These are phyloP conservation scores for Cyclophora punctaria DNA, from an alignment of 2,888 invertebrate genomes.

Conservation along the genomic window DNA sequence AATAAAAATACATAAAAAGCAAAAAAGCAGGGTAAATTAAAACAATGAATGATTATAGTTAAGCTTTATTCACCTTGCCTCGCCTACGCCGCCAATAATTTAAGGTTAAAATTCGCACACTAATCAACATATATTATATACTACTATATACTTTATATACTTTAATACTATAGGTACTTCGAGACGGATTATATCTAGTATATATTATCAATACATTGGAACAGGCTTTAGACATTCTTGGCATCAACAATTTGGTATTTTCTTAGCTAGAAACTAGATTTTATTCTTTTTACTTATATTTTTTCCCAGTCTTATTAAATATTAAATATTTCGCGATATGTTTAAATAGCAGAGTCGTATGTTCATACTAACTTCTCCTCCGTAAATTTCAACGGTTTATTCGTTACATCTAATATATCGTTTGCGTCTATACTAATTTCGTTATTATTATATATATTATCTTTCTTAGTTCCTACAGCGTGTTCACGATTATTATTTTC, in stretches of 20 bases:
- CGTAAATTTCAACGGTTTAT: constrained; percentile 56
- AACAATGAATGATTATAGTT: constrained; percentile 1
- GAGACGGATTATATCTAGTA: constrained; percentile 14
- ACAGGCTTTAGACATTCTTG: not conserved
- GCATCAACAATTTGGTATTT: constrained; percentile 2
- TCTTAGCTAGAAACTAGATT: not conserved
- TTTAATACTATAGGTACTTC: constrained; percentile 7
- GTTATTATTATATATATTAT: constrained; percentile 55
- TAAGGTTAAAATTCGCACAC: not conserved
- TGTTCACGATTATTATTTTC: constrained; percentile 50
- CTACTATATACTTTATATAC: constrained; percentile 1
- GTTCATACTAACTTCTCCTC: constrained; percentile 69
- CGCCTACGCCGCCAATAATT: constrained; percentile 2
- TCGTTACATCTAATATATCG: constrained; percentile 36
- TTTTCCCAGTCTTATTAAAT: constrained; percentile 11
- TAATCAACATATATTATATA: constrained; percentile 10
- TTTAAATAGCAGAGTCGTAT: constrained; percentile 7
- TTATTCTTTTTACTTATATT: constrained; percentile 2
- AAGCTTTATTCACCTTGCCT: constrained; percentile 10
- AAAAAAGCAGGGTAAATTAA: not conserved
- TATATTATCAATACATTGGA: not conserved
- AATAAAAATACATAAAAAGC: too few relatives aligned
- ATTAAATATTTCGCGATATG: constrained; percentile 12
- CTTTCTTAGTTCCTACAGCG: constrained; percentile 22
- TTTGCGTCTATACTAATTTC: constrained; percentile 34